Base-by-base conservation (phyloP, 2,797 vertebrate genomes). In the Brachyrhaphis roseni region DNA sequence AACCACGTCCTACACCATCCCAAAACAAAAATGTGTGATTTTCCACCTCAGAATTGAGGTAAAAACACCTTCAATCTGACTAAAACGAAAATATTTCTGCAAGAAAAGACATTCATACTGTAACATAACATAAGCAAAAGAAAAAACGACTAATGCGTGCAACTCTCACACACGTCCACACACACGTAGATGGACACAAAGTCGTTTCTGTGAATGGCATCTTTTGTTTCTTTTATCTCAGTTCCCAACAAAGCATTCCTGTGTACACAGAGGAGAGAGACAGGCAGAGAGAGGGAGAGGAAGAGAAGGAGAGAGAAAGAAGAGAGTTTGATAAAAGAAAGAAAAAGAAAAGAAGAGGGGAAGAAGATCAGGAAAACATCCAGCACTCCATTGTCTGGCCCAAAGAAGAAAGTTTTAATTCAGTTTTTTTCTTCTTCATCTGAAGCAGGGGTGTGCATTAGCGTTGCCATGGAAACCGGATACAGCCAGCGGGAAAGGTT, bases 181-280 rank as follows among this genome's bases (percentile, higher is more conserved):
- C 72, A 83, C 82, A 87, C 80, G 73, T 28, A 39, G 84, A 91
- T 88, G 91, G 89, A 75, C 82, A 92, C 88, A 87, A 86, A 92
- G 90, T 92, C 78, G 80, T 93, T 94, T 95, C 93, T 92, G 93
- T 96, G 91, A 95, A 93, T 94, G 91, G 89, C 26, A 80, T 90
- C 94, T 94, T 95, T 95, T 96, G 95, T 96, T 85, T 91, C 88
- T 92, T 94, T 95, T 93, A 95, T 95, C 92, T 94, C 84, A 39
- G 89, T 82, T 82, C 57, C 78, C 78, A 93, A 96, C 95, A 96
- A 96, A 94, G 94, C 92, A 90, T 94, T 92, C 94, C 93, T 95
- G 93, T 96, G 93, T 95, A 91, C 80, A 85, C 75, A 82, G 87
- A 90, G 84, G 80, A 82, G 87, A 87, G 79, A 85, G 84, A 76